phyloP scores from a whole-genome alignment of 92 coral and sea anemone genomes.

The Virgularia gustaviana region DNA sequence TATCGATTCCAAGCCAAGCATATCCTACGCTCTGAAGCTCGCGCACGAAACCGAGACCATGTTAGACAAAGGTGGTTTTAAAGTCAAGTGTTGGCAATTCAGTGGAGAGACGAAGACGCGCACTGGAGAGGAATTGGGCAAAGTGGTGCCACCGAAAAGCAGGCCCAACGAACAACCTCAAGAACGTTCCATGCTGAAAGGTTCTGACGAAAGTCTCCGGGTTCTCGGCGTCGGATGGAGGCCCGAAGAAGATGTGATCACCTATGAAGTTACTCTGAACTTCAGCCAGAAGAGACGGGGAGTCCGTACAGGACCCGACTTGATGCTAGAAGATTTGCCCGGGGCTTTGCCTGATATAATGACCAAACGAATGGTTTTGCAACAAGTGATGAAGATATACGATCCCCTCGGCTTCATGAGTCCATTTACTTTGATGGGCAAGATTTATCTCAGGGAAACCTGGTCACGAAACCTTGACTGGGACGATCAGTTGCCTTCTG shows the following conservation, averaged over 20 bases:
- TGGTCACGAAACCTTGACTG: constrained; percentile 59
- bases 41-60: constrained; percentile 40
- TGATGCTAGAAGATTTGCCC: constrained; percentile 13
- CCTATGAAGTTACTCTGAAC: constrained; percentile 52
- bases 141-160: constrained; percentile 25
- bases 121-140: neutral
- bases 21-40: constrained; percentile 35
- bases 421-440: constrained; percentile 40
- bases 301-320: constrained; percentile 33
- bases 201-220: constrained; percentile 43
- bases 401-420: constrained; percentile 59
- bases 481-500: constrained; percentile 54
- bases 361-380: constrained; percentile 62
- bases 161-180: constrained; percentile 22
- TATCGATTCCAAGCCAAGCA: constrained; percentile 43
- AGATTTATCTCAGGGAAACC: constrained; percentile 57
- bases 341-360: constrained; percentile 14
- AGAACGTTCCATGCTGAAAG: constrained; percentile 54
- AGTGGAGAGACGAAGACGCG: constrained; percentile 3
- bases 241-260: constrained; percentile 43
- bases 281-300: constrained; percentile 58
- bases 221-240: constrained; percentile 62
- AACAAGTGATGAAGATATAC: constrained; percentile 58
- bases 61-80: constrained; percentile 27
- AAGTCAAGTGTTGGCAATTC: constrained; percentile 23